Evolutionary conservation across 1,140 invertebrate species (phyloP).

Genomic region (Drosophila pachea): DNA sequence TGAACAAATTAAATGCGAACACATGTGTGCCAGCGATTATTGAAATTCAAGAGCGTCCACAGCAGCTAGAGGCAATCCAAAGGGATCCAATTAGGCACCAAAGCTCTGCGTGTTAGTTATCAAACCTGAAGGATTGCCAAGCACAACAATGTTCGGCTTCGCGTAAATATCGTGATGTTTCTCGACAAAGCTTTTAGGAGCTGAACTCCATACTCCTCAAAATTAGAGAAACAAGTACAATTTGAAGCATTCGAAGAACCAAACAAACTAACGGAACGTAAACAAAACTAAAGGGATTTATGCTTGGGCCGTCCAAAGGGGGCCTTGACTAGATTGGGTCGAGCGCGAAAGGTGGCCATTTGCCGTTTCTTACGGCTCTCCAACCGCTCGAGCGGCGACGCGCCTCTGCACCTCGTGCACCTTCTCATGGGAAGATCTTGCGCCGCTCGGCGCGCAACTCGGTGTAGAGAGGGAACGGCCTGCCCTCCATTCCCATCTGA

Average conservation of each 20-base stretch:
- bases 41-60: constrained; percentile 45
- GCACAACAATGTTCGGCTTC: no score
- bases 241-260: constrained; percentile 6
- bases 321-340: constrained; percentile 52
- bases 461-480: constrained; percentile 45
- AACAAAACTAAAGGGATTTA: constrained; percentile 1
- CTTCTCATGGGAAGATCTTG: constrained; percentile 42
- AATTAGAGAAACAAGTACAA: no score
- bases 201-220: no score
- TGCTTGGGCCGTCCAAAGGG: background rate
- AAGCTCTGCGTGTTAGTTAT: background rate
- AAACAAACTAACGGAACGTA: constrained; percentile 20
- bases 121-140: background rate
- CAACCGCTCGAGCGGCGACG: constrained; percentile 34
- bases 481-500: constrained; percentile 10
- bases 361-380: constrained; percentile 43
- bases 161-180: no score
- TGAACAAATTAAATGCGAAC: constrained; percentile 67
- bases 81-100: background rate
- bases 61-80: background rate
- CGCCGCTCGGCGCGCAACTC: constrained; percentile 52
- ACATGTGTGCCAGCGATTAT: constrained; percentile 42
- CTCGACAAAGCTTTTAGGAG: no score
- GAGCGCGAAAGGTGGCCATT: no score
- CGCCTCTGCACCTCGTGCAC: constrained; percentile 29